Percentiles rank a stretch among this genome's conserved stretches.
These are phyloP conservation scores for Panulirus ornatus DNA, from an alignment of 1,140 invertebrate genomes.

Conservation along the genomic window DNA sequence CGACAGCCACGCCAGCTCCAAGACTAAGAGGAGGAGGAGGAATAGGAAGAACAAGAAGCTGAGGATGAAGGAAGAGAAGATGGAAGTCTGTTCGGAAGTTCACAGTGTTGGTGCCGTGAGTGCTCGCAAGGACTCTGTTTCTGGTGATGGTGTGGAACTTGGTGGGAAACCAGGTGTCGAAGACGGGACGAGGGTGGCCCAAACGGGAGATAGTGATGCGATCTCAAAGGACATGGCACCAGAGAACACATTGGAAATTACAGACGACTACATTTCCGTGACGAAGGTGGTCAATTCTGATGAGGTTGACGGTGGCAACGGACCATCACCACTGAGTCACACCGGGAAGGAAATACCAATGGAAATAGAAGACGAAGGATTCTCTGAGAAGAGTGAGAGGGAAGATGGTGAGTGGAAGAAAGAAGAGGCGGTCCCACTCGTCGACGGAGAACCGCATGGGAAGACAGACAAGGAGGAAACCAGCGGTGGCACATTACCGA, in stretches of 20 bases:
- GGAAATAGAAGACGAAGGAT: not conserved
- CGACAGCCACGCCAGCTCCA: not conserved
- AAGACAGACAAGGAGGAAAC: not conserved
- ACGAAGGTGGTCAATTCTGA: too few species aligned
- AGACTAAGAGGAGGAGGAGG: conserved; percentile 21
- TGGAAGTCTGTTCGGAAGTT: not conserved
- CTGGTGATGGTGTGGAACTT: too few species aligned
- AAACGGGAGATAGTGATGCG: not conserved
- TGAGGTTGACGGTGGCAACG: not conserved
- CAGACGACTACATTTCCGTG: too few species aligned
- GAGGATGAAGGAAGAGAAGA: not conserved
- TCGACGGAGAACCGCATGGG: not conserved
- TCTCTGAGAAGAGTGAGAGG: not conserved
- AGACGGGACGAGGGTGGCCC: not conserved
- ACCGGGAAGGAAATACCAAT: not conserved
- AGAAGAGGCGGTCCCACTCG: too few species aligned
- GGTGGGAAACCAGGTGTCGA: not conserved
- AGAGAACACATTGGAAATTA: not conserved
- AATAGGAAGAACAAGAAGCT: conserved; percentile 51
- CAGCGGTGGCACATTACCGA: too few species aligned
- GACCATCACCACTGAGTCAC: not conserved
- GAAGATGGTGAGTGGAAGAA: not conserved
- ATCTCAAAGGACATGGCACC: not conserved
- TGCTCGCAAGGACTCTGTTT: too few species aligned
- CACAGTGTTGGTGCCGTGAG: too few species aligned